phyloP scores from a whole-genome alignment of 2,888 invertebrate genomes.

The Spilarctia lutea region DNA sequence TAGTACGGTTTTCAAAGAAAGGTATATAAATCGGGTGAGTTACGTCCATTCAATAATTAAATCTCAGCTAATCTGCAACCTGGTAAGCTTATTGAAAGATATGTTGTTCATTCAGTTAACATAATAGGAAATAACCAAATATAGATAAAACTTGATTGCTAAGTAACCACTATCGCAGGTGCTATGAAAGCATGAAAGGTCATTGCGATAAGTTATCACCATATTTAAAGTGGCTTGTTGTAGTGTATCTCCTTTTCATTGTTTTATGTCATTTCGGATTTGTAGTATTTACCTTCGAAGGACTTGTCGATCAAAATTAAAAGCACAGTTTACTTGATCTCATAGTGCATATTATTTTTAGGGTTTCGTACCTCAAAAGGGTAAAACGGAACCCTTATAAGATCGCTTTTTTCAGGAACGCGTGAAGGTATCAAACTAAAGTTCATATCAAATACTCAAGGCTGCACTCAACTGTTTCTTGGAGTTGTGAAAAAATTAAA shows the following conservation, averaged over 20 bases:
- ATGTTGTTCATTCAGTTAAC: background rate
- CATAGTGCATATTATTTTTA: too few species aligned
- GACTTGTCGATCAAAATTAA: too few species aligned
- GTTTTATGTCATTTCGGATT: too few species aligned
- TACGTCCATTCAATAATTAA: background rate
- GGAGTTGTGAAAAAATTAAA: too few species aligned
- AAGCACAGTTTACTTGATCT: too few species aligned
- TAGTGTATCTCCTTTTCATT: background rate
- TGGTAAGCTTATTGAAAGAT: background rate
- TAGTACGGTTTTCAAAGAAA: background rate
- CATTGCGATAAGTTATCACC: background rate
- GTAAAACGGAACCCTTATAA: too few species aligned
- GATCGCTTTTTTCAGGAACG: too few species aligned
- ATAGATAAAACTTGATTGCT: conserved; percentile 1
- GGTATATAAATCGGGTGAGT: background rate
- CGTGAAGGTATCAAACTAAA: too few species aligned
- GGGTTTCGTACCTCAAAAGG: too few species aligned
- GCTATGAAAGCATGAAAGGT: conserved; percentile 1
- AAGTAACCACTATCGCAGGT: background rate
- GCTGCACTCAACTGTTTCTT: too few species aligned
- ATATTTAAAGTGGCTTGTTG: background rate
- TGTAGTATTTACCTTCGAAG: too few species aligned
- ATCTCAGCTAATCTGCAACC: background rate
- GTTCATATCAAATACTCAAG: too few species aligned
- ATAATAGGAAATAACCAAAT: background rate